Evolutionary conservation across 2,888 invertebrate genomes (phyloP).

Genomic region (Galerucella pusilla): DNA sequence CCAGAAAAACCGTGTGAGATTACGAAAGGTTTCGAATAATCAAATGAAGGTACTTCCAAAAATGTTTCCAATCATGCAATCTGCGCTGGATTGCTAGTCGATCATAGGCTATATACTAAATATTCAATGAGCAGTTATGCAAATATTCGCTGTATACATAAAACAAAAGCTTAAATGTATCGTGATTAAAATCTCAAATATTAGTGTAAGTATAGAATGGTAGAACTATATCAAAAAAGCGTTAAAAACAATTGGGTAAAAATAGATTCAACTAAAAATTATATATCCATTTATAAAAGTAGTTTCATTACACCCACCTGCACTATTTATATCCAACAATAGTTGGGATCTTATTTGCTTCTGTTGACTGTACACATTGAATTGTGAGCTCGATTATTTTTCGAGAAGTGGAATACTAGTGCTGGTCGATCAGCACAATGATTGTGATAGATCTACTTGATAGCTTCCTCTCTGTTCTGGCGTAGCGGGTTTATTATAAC

Average conservation of each 20-base stretch:
- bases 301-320: background rate
- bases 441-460: too few species aligned
- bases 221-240: background rate
- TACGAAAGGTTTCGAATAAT: too few species aligned
- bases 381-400: background rate
- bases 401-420: background rate
- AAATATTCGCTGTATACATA: background rate
- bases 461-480: background rate
- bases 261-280: background rate
- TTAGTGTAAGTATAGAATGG: constrained; percentile 5
- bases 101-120: background rate
- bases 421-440: too few species aligned
- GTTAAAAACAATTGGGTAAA: background rate
- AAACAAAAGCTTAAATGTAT: constrained; percentile 2
- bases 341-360: too few species aligned
- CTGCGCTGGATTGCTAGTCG: too few species aligned
- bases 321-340: background rate
- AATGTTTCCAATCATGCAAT: too few species aligned
- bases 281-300: background rate
- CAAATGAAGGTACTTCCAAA: too few species aligned
- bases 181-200: constrained; percentile 1
- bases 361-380: background rate
- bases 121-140: background rate
- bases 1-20: too few species aligned
- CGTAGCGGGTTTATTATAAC: background rate